A percentile compares a stretch with the other conserved stretches of the same genome.
Evolutionary conservation across 2,888 invertebrate genomes (phyloP).

Genomic region (Brachylomia viminalis): DNA sequence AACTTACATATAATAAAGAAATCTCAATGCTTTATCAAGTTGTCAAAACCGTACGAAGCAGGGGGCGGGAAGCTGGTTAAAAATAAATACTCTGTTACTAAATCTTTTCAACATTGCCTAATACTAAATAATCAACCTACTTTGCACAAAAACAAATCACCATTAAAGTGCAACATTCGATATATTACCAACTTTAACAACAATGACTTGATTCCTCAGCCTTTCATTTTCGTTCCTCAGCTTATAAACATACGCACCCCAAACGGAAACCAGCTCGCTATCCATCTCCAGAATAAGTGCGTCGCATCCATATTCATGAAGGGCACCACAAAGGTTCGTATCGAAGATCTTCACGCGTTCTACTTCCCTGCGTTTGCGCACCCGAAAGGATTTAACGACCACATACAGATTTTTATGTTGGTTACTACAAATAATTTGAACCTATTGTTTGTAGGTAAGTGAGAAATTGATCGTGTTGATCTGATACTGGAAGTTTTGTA

Average conservation of each 20-base stretch:
- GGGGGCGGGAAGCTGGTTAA: too few species aligned
- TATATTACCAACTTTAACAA: slow-evolving; percentile 1
- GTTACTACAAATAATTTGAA: slow-evolving; percentile 56
- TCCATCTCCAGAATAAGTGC: slow-evolving; percentile 53
- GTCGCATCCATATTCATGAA: slow-evolving; percentile 66
- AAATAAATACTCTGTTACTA: too few species aligned
- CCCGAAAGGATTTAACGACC: slow-evolving; percentile 72
- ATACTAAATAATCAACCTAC: too few species aligned
- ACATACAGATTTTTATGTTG: slow-evolving; percentile 55
- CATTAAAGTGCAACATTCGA: background rate
- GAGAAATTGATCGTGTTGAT: slow-evolving; percentile 39
- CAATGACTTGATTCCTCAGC: background rate
- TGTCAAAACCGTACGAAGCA: too few species aligned
- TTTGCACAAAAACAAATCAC: background rate
- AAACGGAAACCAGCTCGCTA: slow-evolving; percentile 53
- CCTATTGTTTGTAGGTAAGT: slow-evolving; percentile 49
- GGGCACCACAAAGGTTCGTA: slow-evolving; percentile 60
- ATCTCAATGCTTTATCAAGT: too few species aligned
- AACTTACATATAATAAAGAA: too few species aligned
- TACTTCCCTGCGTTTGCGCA: slow-evolving; percentile 60
- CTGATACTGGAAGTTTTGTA: slow-evolving; percentile 32
- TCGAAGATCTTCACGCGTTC: slow-evolving; percentile 74
- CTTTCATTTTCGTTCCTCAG: slow-evolving; percentile 21
- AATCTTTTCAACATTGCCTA: too few species aligned
- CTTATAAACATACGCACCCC: slow-evolving; percentile 37